A percentile compares a stretch with the other conserved stretches of the same genome.
phyloP scores from a whole-genome alignment of 2,888 invertebrate species.

The Xiphydria camelus region DNA sequence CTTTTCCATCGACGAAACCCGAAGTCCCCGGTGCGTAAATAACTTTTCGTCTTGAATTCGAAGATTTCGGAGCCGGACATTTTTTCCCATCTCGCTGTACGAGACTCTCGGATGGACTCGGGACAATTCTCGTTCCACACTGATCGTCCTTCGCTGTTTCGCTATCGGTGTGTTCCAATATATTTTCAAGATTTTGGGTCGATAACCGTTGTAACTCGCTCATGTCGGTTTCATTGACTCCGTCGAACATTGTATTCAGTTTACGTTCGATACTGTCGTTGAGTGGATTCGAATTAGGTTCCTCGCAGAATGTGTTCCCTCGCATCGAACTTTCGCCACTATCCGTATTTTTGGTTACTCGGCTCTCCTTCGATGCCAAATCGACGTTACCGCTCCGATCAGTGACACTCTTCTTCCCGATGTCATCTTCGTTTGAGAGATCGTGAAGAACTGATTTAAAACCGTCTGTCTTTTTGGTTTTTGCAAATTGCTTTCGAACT shows the following conservation, averaged over 20 bases:
- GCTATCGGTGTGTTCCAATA: conserved; percentile 27
- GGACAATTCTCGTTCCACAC: conserved; percentile 3
- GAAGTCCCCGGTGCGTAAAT: neutral
- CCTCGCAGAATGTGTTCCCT: neutral
- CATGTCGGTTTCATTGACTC: conserved; percentile 21
- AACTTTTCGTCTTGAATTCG: neutral
- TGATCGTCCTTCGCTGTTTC: too few species aligned
- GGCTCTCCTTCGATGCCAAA: neutral
- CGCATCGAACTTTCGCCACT: neutral
- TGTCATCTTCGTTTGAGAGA: neutral
- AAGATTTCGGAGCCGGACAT: neutral
- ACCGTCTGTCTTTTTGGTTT: neutral
- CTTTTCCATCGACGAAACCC: conserved; percentile 18
- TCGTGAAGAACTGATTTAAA: neutral
- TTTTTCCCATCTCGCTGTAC: too few species aligned
- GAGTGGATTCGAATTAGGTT: too few species aligned
- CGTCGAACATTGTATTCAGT: conserved; percentile 39
- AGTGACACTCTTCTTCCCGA: neutral
- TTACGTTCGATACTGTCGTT: conserved; percentile 36
- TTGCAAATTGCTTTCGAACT: conserved; percentile 3
- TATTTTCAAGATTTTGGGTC: conserved; percentile 40
- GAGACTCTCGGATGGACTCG: too few species aligned
- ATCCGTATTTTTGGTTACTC: neutral
- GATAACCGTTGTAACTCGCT: conserved; percentile 31
- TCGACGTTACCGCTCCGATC: neutral